Conservation (phyloP, 2,113 vertebrate genomes). For the Sula dactylatra region DNA sequence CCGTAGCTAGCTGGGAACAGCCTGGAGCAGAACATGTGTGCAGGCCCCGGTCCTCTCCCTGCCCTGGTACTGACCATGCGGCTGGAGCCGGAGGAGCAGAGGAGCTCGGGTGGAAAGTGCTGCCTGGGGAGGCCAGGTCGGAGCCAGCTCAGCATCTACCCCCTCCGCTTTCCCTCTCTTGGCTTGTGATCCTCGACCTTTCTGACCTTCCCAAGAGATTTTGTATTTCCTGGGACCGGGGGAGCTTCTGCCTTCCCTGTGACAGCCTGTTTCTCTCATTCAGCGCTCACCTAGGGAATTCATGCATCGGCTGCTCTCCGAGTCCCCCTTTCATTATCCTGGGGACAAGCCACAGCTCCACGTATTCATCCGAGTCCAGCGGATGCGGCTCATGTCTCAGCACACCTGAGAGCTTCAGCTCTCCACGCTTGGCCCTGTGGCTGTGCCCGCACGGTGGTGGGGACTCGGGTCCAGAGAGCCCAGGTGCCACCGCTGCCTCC, state of each 20-base stretch:
- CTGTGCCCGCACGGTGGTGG: background rate
- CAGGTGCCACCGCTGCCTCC: background rate
- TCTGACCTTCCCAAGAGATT: background rate
- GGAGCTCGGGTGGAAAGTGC: background rate
- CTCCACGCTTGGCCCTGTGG: fast-evolving
- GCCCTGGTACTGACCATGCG: background rate
- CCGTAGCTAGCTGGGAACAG: constrained; percentile 16
- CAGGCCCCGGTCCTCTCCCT: constrained; percentile 5
- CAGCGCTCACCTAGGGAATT: background rate
- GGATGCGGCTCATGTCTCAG: background rate
- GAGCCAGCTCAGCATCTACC: background rate
- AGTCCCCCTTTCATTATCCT: background rate
- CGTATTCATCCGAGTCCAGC: fast-evolving
- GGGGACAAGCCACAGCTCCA: background rate
- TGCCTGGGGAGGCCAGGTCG: background rate
- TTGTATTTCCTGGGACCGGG: background rate
- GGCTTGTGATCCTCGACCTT: background rate
- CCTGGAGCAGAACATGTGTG: constrained; percentile 49
- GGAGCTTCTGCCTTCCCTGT: background rate
- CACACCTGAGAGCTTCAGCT: background rate
- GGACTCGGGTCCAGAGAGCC: fast-evolving
- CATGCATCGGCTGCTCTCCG: background rate
- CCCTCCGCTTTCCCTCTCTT: background rate
- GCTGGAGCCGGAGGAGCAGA: background rate
- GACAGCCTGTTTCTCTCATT: background rate